These are phyloP conservation scores for Tupaia chinensis DNA, from an alignment of 2,113 vertebrate species.

Conservation along the genomic window DNA sequence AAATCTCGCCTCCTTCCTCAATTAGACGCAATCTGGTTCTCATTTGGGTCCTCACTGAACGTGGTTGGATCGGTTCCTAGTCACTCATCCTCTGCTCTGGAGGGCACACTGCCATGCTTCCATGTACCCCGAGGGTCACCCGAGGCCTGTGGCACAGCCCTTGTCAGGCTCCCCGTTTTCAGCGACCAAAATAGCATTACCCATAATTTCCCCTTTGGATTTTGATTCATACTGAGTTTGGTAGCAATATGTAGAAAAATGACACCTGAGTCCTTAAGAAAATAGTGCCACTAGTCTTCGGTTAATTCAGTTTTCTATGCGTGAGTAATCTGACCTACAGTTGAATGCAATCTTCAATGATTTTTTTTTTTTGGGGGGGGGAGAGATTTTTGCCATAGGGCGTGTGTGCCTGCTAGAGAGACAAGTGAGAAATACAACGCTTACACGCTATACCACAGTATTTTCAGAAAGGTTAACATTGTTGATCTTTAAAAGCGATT, in stretches of 20 bases:
- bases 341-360: conserved; percentile 31
- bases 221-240: not conserved
- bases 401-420: too few species aligned
- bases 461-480: not conserved
- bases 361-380: too few species aligned
- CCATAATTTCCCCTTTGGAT: not conserved
- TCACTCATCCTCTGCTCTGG: too few species aligned
- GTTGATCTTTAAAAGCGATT: conserved; percentile 59
- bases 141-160: not conserved
- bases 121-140: not conserved
- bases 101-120: too few species aligned
- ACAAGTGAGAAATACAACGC: too few species aligned
- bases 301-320: not conserved
- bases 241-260: not conserved
- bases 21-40: not conserved
- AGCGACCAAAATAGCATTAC: not conserved
- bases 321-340: not conserved
- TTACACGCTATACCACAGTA: not conserved
- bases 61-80: not conserved
- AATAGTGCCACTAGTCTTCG: not conserved
- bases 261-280: not conserved
- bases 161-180: not conserved
- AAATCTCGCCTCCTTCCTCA: not conserved
- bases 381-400: too few species aligned
- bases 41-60: not conserved